Evolutionary conservation across 2,113 vertebrate species (phyloP), one percentile per base, ranked within the genome.

Genomic region (Benitochromis conjunctus): DNA sequence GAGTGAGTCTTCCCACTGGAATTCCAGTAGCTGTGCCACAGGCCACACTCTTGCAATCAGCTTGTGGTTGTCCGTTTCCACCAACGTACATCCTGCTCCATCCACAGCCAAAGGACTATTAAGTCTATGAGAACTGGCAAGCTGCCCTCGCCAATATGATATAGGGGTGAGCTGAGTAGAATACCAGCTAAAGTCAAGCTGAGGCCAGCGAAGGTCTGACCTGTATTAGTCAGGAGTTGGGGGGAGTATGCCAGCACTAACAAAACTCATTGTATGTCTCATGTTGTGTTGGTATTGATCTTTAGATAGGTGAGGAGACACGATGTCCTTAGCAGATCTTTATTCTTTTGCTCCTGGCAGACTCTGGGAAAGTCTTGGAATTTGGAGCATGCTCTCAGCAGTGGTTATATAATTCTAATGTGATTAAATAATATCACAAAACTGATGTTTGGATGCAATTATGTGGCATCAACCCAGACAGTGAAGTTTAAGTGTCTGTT

Each of bases 41-140:
- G 92, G 88, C 90, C 84, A 66, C 79, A 88, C 79, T 94, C 82
- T 90, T 79, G 86, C 90, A 93, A 94, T 92, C 94, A 94, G 83
- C 86, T 85, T 90, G 93, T 43, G 92, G 94, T 92, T 56, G 77
- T 91, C 81, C 91, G 57, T 92, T 86, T 90, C 83, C 91, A 90
- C 85, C 90, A 86, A 29, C 79, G 41, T 80, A 43, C 56, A 92
- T 92, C 90, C 92, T 91, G 86, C 87, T 85, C 54, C 78, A 74
- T 93, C 88, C 82, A 88, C 91, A 89, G 83, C 87, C 88, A 86
- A 84, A 92, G 84, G 53, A 14, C 80, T 92, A 87, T 95, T 93
- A 92, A 80, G 77, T 91, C 64, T 88, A 82, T 92, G 88, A 85
- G 85, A 93, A 88, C 43, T 91, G 90, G 92, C 92, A 85, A 86